phyloP scores from a whole-genome alignment of 2,888 invertebrate species.

The Litoditis marina region DNA sequence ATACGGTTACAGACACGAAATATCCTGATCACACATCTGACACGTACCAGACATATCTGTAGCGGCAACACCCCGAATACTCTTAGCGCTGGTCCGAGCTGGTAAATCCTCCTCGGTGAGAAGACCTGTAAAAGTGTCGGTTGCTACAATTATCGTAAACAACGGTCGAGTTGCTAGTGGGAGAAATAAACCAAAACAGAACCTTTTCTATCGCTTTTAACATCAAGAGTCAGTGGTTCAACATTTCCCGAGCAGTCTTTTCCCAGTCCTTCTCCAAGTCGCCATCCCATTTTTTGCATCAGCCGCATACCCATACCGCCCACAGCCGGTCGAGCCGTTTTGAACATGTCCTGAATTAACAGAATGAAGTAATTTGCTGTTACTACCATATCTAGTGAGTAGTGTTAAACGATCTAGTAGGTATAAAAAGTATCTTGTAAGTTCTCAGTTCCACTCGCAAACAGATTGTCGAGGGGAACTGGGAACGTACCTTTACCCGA shows the following conservation, averaged over 20 bases:
- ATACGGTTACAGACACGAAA: too few relatives aligned
- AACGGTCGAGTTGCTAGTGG: background rate
- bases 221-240: conserved; percentile 84
- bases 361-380: too few relatives aligned
- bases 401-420: too few relatives aligned
- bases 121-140: conserved; percentile 33
- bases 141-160: background rate
- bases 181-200: background rate
- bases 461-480: too few relatives aligned
- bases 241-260: conserved; percentile 87
- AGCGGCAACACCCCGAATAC: conserved; percentile 14
- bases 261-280: conserved; percentile 90
- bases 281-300: conserved; percentile 88
- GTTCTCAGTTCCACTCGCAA: too few relatives aligned
- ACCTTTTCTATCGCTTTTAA: conserved; percentile 93
- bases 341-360: conserved; percentile 78
- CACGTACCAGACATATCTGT: conserved; percentile 23
- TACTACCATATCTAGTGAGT: too few relatives aligned
- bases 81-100: conserved; percentile 19
- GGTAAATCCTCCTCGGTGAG: conserved; percentile 35
- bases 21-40: too few relatives aligned
- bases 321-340: conserved; percentile 81
- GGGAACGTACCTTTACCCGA: too few relatives aligned
- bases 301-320: conserved; percentile 95
- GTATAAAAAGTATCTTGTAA: too few relatives aligned